phyloP scores from a whole-genome alignment of 2,888 invertebrate species.

The Cistogaster globosa region DNA sequence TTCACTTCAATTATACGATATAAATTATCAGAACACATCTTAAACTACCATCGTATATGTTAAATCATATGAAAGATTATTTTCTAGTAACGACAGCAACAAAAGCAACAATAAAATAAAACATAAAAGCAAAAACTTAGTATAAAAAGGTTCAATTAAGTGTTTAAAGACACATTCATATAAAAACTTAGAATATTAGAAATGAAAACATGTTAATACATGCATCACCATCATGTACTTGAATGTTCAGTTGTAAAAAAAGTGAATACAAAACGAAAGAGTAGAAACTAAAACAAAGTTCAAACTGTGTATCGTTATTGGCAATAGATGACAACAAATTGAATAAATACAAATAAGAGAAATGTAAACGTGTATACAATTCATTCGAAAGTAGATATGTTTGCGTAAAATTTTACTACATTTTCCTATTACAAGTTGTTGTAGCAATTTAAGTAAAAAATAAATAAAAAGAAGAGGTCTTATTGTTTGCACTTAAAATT shows the following conservation, averaged over 20 bases:
- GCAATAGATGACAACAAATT: conserved; percentile 37
- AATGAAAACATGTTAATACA: conserved; percentile 36
- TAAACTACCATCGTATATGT: neutral
- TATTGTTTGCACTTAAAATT: conserved; percentile 51
- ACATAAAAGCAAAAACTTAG: conserved; percentile 50
- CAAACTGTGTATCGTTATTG: conserved; percentile 45
- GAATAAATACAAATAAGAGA: neutral
- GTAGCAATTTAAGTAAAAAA: neutral
- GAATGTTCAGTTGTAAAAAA: neutral
- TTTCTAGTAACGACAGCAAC: conserved; percentile 52
- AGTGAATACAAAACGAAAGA: neutral
- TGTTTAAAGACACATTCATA: conserved; percentile 72
- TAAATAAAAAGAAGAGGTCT: conserved; percentile 1
- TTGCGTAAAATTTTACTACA: conserved; percentile 29
- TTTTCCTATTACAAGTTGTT: conserved; percentile 21
- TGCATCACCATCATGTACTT: conserved; percentile 26
- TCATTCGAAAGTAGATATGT: too few species aligned
- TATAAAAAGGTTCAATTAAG: conserved; percentile 73
- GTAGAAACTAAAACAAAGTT: conserved; percentile 36
- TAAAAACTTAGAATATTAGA: conserved; percentile 43
- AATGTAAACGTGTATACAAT: conserved; percentile 1
- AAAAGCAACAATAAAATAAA: conserved; percentile 7
- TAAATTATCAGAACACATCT: too few species aligned
- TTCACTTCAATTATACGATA: neutral
- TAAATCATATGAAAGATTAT: conserved; percentile 52